Percentiles rank a stretch among this genome's conserved stretches.
Conservation (phyloP, 92 coral and sea anemone genomes). For the Metridium senile region DNA sequence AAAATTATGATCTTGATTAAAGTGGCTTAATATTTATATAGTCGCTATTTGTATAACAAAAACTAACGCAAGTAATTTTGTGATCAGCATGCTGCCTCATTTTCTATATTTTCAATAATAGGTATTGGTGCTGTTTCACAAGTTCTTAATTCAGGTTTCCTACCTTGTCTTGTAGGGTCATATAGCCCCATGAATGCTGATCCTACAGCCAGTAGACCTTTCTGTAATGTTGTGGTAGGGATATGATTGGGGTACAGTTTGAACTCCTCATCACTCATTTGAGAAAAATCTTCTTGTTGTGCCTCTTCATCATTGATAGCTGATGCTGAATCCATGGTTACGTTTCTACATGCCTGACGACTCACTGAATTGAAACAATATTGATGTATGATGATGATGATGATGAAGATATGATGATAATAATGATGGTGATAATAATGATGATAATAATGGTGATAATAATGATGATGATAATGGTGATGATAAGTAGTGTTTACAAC, state of each 20-base stretch:
- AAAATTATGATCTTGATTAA: too few species aligned
- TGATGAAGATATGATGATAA: too few species aligned
- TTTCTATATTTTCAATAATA: too few species aligned
- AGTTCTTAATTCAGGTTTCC: background rate
- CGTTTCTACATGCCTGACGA: background rate
- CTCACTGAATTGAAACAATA: background rate
- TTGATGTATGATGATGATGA: too few species aligned
- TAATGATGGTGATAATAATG: too few species aligned
- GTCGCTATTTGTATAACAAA: too few species aligned
- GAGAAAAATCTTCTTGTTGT: conserved; percentile 6
- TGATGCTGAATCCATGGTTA: background rate
- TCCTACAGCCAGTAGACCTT: conserved; percentile 74
- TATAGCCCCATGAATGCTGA: conserved; percentile 83
- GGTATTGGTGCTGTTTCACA: too few species aligned
- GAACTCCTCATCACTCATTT: conserved; percentile 25
- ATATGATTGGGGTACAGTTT: conserved; percentile 75
- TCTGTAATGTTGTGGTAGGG: conserved; percentile 78
- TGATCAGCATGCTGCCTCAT: too few species aligned
- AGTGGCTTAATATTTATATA: background rate
- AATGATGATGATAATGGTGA: too few species aligned
- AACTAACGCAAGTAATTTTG: too few species aligned
- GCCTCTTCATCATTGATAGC: conserved; percentile 8
- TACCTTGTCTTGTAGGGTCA: conserved; percentile 89
- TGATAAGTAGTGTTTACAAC: too few species aligned
- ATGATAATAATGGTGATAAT: too few species aligned